A percentile compares a stretch with the other conserved stretches of the same genome.
These are phyloP conservation scores for Prosapia bicincta DNA, from an alignment of 2,888 invertebrate genomes.

Conservation along the genomic window DNA sequence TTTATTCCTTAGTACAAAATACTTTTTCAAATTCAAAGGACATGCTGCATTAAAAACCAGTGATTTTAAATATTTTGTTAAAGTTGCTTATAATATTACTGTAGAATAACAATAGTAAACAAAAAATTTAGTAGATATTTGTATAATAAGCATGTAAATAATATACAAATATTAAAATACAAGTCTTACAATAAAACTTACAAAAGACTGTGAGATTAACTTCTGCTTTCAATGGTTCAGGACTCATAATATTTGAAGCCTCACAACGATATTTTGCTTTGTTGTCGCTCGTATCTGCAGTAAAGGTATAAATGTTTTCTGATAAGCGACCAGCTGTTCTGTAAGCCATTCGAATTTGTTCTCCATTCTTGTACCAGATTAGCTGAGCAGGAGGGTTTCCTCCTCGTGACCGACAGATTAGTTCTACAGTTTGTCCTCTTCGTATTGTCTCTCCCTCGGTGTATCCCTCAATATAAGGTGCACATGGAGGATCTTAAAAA, in stretches of 20 bases:
- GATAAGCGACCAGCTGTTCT: slow-evolving; percentile 77
- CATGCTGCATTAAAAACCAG: too few relatives aligned
- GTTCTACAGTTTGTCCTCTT: slow-evolving; percentile 83
- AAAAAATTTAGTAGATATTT: too few relatives aligned
- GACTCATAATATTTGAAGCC: slow-evolving; percentile 87
- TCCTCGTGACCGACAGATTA: slow-evolving; percentile 87
- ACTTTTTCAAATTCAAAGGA: too few relatives aligned
- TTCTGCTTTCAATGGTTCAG: slow-evolving; percentile 77
- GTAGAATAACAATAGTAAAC: too few relatives aligned
- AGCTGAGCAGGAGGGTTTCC: slow-evolving; percentile 97
- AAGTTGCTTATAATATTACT: too few relatives aligned
- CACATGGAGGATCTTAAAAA: slow-evolving; percentile 80
- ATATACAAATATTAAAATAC: too few relatives aligned
- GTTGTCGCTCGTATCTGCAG: slow-evolving; percentile 88
- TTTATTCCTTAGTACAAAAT: not conserved
- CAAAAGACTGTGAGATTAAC: slow-evolving; percentile 87
- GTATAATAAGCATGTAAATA: too few relatives aligned
- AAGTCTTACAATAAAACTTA: too few relatives aligned
- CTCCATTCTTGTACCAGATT: slow-evolving; percentile 92
- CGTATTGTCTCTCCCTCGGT: slow-evolving; percentile 82
- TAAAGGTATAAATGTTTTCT: slow-evolving; percentile 85
- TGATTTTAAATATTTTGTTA: too few relatives aligned
- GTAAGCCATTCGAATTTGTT: slow-evolving; percentile 82
- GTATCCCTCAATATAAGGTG: slow-evolving; percentile 91
- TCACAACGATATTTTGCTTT: slow-evolving; percentile 92